Evolutionary conservation across 2,113 vertebrate genomes (phyloP).

Genomic region (Apteryx owenii): DNA sequence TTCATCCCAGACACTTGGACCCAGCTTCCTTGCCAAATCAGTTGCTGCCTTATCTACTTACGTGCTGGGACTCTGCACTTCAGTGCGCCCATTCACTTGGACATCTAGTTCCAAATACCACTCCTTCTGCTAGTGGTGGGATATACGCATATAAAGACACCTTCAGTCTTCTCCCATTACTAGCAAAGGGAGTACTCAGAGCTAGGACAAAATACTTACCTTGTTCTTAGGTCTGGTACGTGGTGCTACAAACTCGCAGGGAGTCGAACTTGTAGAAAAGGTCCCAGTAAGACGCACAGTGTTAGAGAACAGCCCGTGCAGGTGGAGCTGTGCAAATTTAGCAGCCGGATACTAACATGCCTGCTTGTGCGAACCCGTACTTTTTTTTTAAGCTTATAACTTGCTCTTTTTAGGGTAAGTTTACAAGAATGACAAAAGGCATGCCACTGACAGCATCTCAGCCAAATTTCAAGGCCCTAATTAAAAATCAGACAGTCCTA

Average conservation of each 20-base stretch:
- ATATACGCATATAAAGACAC: background rate
- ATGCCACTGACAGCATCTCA: background rate
- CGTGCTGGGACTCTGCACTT: background rate
- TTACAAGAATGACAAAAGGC: background rate
- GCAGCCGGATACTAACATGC: accelerated
- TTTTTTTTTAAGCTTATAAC: background rate
- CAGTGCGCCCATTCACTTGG: accelerated
- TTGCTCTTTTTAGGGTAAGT: background rate
- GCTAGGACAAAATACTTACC: background rate
- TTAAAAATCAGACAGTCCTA: background rate
- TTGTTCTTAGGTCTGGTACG: background rate
- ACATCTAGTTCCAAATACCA: background rate
- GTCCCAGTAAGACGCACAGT: background rate
- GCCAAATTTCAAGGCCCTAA: background rate
- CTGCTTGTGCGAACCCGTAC: background rate
- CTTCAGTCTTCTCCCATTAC: background rate
- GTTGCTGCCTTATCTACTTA: background rate
- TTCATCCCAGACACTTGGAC: background rate
- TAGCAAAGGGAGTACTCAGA: background rate
- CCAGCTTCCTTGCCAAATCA: background rate
- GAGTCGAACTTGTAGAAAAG: background rate
- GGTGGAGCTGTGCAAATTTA: background rate
- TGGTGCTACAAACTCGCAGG: background rate
- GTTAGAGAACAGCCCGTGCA: accelerated
- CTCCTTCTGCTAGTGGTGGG: background rate